A percentile compares a stretch with the other conserved stretches of the same genome.
Conservation (phyloP, 2,888 invertebrate species). For the Coecobrya sp. region DNA sequence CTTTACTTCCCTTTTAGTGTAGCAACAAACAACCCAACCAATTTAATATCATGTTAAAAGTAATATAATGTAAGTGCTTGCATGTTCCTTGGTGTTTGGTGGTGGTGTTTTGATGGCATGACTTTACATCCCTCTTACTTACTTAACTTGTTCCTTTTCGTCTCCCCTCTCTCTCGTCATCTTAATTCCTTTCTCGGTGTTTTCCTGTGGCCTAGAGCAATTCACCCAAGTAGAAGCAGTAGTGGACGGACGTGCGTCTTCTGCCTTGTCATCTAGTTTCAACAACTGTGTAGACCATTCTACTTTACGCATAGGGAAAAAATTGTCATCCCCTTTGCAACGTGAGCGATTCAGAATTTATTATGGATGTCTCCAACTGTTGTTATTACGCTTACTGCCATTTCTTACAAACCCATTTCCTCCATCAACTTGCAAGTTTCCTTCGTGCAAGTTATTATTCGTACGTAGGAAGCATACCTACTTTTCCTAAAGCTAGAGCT, state of each 20-base stretch:
- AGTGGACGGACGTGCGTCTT: conserved; percentile 33
- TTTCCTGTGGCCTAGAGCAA: conserved; percentile 61
- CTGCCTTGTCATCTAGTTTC: conserved; percentile 51
- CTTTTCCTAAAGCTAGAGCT: not conserved
- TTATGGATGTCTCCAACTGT: conserved; percentile 59
- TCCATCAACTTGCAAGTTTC: conserved; percentile 45
- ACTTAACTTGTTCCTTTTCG: conserved; percentile 21
- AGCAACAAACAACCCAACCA: conserved; percentile 71
- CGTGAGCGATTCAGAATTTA: conserved; percentile 47
- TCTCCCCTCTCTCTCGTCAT: conserved; percentile 42
- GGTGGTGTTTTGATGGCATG: conserved; percentile 73
- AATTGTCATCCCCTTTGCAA: conserved; percentile 49
- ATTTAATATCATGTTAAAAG: conserved; percentile 77
- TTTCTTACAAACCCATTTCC: conserved; percentile 54
- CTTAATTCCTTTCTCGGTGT: conserved; percentile 31
- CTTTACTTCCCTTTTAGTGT: not conserved
- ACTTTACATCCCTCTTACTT: conserved; percentile 72
- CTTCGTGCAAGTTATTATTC: conserved; percentile 8
- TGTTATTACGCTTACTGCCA: conserved; percentile 60
- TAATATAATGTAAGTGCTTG: conserved; percentile 67
- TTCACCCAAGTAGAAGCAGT: not conserved
- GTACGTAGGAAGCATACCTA: not conserved
- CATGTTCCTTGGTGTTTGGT: conserved; percentile 69
- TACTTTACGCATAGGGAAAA: conserved; percentile 5
- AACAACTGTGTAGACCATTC: conserved; percentile 52